phyloP scores from a whole-genome alignment of 1,140 invertebrate species.

The Drosophila lini region DNA sequence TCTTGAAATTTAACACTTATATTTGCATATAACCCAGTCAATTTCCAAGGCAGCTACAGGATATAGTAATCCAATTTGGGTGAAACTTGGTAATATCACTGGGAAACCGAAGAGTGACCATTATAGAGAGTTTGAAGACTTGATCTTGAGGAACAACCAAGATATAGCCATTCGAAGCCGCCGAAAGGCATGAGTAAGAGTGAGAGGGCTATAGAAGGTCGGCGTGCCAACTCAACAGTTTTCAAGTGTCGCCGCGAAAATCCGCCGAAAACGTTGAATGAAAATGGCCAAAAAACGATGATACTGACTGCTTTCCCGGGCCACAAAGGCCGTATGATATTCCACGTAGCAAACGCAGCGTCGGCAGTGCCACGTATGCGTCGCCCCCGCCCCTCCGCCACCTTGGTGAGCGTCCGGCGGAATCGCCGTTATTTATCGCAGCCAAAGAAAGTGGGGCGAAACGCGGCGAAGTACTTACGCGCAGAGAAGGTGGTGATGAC shows the following conservation, averaged over 20 bases:
- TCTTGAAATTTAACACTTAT: neutral
- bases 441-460: neutral
- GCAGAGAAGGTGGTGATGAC: slow-evolving; percentile 86
- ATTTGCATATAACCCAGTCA: neutral
- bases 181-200: slow-evolving; percentile 34
- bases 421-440: slow-evolving; percentile 3
- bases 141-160: neutral
- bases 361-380: slow-evolving; percentile 40
- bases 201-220: slow-evolving; percentile 20
- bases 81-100: neutral
- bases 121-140: neutral
- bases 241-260: slow-evolving; percentile 18
- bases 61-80: neutral
- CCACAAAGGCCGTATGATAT: neutral
- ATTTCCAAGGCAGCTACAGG: neutral
- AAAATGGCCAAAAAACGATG: slow-evolving; percentile 12
- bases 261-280: slow-evolving; percentile 18
- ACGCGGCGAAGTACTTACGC: slow-evolving; percentile 85
- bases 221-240: slow-evolving; percentile 73
- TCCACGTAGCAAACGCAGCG: slow-evolving; percentile 26
- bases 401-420: slow-evolving; percentile 5
- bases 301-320: neutral
- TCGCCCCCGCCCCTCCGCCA: slow-evolving; percentile 7
- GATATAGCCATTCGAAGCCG: neutral
- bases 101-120: neutral